Conservation (phyloP, 2,113 vertebrate genomes). For the Lota lota region DNA sequence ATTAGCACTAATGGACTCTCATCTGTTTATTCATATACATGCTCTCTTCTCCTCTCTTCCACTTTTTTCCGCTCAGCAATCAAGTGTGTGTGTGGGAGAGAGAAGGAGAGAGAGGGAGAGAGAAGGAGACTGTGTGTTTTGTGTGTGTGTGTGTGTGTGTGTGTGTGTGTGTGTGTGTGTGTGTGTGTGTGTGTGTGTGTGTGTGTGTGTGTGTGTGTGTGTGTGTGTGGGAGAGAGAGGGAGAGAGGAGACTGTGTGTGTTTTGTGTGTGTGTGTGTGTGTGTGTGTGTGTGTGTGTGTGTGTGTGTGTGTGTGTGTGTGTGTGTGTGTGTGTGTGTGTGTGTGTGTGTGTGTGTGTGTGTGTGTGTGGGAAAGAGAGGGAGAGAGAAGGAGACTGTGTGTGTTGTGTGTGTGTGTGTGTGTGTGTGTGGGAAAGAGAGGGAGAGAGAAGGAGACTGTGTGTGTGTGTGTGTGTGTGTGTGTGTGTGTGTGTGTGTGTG, state of each 20-base stretch:
- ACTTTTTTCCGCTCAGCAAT: slow-evolving; percentile 12
- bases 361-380: too few relatives aligned
- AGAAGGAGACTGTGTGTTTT: not conserved
- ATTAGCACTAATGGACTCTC: slow-evolving; percentile 59
- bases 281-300: too few relatives aligned
- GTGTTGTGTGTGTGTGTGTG: slow-evolving; percentile 15
- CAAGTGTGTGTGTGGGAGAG: slow-evolving; percentile 20
- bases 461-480: slow-evolving; percentile 11
- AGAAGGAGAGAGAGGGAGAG: not conserved
- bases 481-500: slow-evolving; percentile 11
- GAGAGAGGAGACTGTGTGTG: too few relatives aligned
- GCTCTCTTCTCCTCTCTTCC: slow-evolving; percentile 23
- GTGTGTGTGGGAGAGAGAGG: too few relatives aligned
- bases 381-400: too few relatives aligned
- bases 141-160: slow-evolving; percentile 18
- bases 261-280: too few relatives aligned
- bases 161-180: not conserved
- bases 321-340: too few relatives aligned
- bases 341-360: too few relatives aligned
- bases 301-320: too few relatives aligned
- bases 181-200: too few relatives aligned
- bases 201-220: too few relatives aligned
- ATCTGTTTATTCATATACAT: slow-evolving; percentile 63
- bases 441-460: too few relatives aligned
- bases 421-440: not conserved